phyloP scores from a whole-genome alignment of 2,888 invertebrate species.

The Mamestra brassicae region DNA sequence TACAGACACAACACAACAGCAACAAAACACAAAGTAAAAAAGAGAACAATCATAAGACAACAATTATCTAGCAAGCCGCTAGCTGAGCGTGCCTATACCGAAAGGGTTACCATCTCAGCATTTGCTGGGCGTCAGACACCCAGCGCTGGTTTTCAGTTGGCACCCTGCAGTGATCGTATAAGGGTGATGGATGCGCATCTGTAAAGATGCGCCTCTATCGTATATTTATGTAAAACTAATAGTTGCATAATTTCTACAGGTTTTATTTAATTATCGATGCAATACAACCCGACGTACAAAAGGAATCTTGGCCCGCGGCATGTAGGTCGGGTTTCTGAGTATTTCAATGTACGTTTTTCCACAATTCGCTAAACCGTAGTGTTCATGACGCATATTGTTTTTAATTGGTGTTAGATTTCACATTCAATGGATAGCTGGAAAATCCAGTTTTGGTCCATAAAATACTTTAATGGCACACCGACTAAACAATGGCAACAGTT shows the following conservation, averaged over 20 bases:
- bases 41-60: no score
- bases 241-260: slow-evolving; percentile 11
- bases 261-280: slow-evolving; percentile 17
- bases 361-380: slow-evolving; percentile 16
- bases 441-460: background rate
- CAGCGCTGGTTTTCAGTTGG: no score
- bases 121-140: no score
- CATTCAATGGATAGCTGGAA: slow-evolving; percentile 31
- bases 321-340: slow-evolving; percentile 23
- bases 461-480: slow-evolving; percentile 10
- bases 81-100: no score
- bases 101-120: no score
- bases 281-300: slow-evolving; percentile 17
- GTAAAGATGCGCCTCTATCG: slow-evolving; percentile 8
- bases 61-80: no score
- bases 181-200: background rate
- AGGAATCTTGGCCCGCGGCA: slow-evolving; percentile 3
- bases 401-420: slow-evolving; percentile 43
- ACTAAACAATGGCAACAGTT: slow-evolving; percentile 19
- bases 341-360: slow-evolving; percentile 17
- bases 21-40: no score
- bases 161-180: no score
- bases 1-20: no score
- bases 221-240: slow-evolving; percentile 8
- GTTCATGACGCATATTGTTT: slow-evolving; percentile 37